Evolutionary conservation across 2,113 vertebrate species (phyloP).

Genomic region (Galemys pyrenaicus): DNA sequence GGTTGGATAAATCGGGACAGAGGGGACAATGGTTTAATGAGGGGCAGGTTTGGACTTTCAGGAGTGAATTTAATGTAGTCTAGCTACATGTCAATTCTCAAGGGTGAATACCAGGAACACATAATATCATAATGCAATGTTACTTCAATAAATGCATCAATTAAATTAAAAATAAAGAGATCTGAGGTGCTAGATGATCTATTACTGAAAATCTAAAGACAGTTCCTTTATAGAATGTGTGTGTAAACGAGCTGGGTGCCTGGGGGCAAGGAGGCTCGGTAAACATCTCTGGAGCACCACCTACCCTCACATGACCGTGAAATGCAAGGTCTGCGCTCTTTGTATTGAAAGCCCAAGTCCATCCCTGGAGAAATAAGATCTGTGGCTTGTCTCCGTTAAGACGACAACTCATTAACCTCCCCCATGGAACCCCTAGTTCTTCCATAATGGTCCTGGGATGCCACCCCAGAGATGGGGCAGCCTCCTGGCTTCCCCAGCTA

Average conservation of each 20-base stretch:
- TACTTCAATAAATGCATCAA: too few species aligned
- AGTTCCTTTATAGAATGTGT: not conserved
- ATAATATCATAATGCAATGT: too few species aligned
- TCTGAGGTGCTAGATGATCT: not conserved
- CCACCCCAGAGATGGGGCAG: not conserved
- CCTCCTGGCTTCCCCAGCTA: not conserved
- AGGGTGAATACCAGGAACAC: too few species aligned
- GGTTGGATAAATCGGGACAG: too few species aligned
- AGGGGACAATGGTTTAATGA: too few species aligned
- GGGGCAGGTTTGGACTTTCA: too few species aligned
- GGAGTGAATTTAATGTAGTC: too few species aligned
- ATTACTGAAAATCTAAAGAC: not conserved
- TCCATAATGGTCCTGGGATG: not conserved
- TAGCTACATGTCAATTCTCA: too few species aligned
- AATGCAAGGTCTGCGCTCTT: not conserved
- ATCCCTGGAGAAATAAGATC: not conserved
- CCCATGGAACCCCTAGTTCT: too few species aligned
- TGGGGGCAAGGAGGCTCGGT: not conserved
- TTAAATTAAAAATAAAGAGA: not conserved
- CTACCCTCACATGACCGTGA: not conserved
- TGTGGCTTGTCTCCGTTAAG: not conserved
- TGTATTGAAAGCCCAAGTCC: not conserved
- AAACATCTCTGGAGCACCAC: not conserved
- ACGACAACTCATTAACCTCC: not conserved
- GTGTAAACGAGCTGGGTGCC: not conserved